These are phyloP conservation scores for Siniperca knerii DNA, from an alignment of 2,113 vertebrate species.

Conservation along the genomic window DNA sequence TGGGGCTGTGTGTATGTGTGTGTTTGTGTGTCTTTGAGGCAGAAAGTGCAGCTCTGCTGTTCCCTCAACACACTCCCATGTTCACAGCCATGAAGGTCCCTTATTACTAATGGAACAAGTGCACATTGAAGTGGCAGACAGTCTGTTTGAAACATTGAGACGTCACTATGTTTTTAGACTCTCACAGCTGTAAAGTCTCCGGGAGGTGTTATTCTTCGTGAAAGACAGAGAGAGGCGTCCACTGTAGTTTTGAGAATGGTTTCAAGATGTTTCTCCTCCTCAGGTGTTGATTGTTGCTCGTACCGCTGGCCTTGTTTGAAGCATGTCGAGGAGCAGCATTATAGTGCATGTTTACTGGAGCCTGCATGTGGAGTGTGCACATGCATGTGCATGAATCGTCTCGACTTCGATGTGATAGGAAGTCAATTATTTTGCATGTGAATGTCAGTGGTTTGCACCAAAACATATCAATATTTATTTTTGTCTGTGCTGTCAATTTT, in stretches of 20 bases:
- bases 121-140: conserved; percentile 63
- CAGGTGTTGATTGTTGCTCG: conserved; percentile 23
- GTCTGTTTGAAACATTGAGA: conserved; percentile 33
- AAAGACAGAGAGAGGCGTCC: background rate
- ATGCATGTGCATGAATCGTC: conserved; percentile 57
- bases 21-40: conserved; percentile 4
- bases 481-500: conserved; percentile 24
- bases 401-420: background rate
- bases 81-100: conserved; percentile 28
- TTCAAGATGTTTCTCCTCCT: conserved; percentile 32
- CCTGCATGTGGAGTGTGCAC: conserved; percentile 62
- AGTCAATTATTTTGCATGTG: conserved; percentile 63
- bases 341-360: conserved; percentile 54
- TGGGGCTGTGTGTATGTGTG: background rate
- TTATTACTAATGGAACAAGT: conserved; percentile 53
- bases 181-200: conserved; percentile 35
- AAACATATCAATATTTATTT: background rate
- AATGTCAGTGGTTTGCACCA: conserved; percentile 62
- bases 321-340: conserved; percentile 15
- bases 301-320: conserved; percentile 15
- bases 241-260: conserved; percentile 22
- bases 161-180: conserved; percentile 8
- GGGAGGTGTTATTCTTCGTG: conserved; percentile 9
- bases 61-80: background rate
- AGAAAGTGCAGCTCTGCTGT: conserved; percentile 13